Evolutionary conservation across 2,113 vertebrate species (phyloP).

Genomic region (Elachura formosa): DNA sequence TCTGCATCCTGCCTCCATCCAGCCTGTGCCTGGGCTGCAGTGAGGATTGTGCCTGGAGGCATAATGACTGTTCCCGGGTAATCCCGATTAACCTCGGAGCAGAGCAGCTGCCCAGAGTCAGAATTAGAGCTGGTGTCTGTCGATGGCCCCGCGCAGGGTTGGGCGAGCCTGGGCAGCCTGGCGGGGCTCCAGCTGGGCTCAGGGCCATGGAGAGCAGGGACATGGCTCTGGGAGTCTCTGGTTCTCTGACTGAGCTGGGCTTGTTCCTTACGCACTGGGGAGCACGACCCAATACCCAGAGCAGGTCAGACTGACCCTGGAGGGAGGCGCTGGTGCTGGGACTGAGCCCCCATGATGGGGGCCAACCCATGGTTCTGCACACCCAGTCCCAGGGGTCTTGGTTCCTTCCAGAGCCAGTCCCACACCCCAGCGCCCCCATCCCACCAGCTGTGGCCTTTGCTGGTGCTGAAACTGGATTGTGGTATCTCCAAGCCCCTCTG

Average conservation of each 20-base stretch:
- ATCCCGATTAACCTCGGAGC: conserved; percentile 44
- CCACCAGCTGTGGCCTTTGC: neutral
- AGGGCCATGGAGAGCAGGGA: neutral
- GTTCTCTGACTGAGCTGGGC: neutral
- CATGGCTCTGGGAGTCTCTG: neutral
- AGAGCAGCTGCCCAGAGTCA: conserved; percentile 1
- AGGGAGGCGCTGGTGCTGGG: neutral
- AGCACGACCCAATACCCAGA: neutral
- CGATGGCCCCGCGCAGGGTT: fast-evolving
- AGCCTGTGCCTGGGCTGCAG: neutral
- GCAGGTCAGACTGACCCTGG: neutral
- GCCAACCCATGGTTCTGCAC: fast-evolving
- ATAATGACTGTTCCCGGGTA: neutral
- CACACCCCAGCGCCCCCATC: fast-evolving
- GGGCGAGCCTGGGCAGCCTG: neutral
- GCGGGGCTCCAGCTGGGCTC: neutral
- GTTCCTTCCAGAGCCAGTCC: neutral
- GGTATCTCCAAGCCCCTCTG: no score
- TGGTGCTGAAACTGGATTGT: neutral
- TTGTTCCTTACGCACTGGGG: neutral
- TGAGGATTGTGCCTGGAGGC: neutral
- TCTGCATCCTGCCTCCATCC: neutral
- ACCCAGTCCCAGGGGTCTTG: fast-evolving
- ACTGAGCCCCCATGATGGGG: neutral
- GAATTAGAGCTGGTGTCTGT: neutral